A percentile compares a stretch with the other conserved stretches of the same genome.
phyloP scores from a whole-genome alignment of 2,797 vertebrate genomes.

The Odontamblyopus lacepedii region DNA sequence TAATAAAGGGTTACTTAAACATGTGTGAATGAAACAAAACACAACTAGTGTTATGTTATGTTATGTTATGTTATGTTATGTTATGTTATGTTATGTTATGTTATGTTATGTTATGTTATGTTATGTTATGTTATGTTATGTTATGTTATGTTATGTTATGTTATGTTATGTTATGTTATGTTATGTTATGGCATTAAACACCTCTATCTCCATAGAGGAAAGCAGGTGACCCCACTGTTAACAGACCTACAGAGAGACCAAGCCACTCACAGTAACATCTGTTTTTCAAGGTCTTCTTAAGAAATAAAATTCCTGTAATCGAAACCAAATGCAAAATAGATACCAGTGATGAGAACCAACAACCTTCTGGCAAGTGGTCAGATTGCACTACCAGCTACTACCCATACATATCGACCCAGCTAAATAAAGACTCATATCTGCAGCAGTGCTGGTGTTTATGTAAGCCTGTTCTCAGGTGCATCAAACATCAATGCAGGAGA shows the following conservation, averaged over 20 bases:
- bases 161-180: too few relatives aligned
- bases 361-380: not conserved
- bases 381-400: not conserved
- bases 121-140: too few relatives aligned
- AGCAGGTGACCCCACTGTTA: not conserved
- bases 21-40: too few relatives aligned
- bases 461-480: not conserved
- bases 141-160: not conserved
- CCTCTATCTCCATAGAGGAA: not conserved
- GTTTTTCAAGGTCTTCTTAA: too few relatives aligned
- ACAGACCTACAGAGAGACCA: too few relatives aligned
- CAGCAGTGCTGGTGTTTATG: not conserved
- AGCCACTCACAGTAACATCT: too few relatives aligned
- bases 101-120: not conserved
- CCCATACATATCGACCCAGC: not conserved
- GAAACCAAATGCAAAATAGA: too few relatives aligned
- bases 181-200: not conserved
- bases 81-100: not conserved
- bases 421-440: not conserved
- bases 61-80: too few relatives aligned
- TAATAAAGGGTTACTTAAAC: too few relatives aligned
- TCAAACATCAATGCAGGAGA: not conserved
- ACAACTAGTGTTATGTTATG: too few relatives aligned
- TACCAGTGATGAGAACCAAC: not conserved
- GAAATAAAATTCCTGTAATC: too few relatives aligned